These are phyloP conservation scores for Pristionchus fissidentatus DNA, from an alignment of 2,888 invertebrate genomes.

Conservation along the genomic window DNA sequence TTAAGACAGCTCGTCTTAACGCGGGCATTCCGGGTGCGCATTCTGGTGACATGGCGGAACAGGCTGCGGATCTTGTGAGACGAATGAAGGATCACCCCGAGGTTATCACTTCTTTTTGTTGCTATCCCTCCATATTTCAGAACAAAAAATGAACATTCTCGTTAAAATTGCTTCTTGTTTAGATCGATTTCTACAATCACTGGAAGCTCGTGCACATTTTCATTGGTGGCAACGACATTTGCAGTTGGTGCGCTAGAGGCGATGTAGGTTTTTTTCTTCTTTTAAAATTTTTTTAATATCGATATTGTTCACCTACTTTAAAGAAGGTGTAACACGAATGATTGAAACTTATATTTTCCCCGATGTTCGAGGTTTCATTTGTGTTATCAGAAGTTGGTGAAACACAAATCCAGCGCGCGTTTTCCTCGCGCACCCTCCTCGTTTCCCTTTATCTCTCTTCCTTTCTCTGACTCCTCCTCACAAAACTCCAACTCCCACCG, in stretches of 20 bases:
- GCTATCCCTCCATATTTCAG: not conserved
- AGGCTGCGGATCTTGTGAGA: constrained; percentile 63
- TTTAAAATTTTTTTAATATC: not conserved
- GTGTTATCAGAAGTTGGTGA: too few species aligned
- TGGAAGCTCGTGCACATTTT: constrained; percentile 72
- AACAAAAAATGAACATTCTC: not conserved
- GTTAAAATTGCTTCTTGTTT: constrained; percentile 1
- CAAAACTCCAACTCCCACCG: too few species aligned
- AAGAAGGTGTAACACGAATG: too few species aligned
- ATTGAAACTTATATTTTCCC: too few species aligned
- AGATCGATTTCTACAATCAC: constrained; percentile 63
- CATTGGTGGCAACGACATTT: constrained; percentile 70
- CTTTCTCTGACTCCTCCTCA: too few species aligned
- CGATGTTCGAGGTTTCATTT: too few species aligned
- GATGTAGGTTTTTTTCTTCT: constrained; percentile 42
- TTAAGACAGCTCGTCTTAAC: constrained; percentile 64
- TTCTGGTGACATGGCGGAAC: constrained; percentile 58
- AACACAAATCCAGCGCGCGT: too few species aligned
- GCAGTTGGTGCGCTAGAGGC: constrained; percentile 61
- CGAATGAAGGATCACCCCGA: constrained; percentile 62
- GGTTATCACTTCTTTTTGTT: constrained; percentile 45
- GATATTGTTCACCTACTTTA: too few species aligned
- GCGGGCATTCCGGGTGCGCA: constrained; percentile 68
- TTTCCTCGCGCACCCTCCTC: too few species aligned
- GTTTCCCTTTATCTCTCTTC: too few species aligned